A percentile compares a stretch with the other conserved stretches of the same genome.
These are phyloP conservation scores for Phocoena phocoena DNA, from an alignment of 2,113 vertebrate species.

Conservation along the genomic window DNA sequence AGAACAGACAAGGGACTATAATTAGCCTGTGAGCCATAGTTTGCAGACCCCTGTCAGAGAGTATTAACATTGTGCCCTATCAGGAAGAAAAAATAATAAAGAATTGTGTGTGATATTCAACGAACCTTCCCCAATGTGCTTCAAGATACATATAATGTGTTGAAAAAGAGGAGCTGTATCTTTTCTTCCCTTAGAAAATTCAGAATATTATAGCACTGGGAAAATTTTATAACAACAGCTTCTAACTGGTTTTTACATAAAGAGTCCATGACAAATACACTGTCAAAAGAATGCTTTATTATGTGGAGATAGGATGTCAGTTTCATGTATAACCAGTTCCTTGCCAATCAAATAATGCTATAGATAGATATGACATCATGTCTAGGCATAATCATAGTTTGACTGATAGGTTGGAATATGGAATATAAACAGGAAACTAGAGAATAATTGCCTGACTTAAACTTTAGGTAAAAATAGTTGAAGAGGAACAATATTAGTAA, in stretches of 20 bases:
- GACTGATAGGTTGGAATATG: conserved; percentile 28
- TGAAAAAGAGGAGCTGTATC: not conserved
- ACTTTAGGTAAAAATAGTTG: conserved; percentile 27
- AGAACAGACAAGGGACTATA: not conserved
- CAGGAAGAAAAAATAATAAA: not conserved
- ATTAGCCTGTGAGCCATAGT: not conserved
- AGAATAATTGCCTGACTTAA: conserved; percentile 46
- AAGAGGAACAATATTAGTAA: conserved; percentile 4
- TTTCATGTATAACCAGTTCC: conserved; percentile 7
- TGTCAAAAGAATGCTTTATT: conserved; percentile 41
- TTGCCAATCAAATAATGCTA: conserved; percentile 44
- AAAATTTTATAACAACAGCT: not conserved
- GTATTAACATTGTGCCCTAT: not conserved
- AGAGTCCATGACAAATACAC: conserved; percentile 29
- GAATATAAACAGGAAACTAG: conserved; percentile 29
- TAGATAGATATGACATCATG: conserved; percentile 23
- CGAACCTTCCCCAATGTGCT: not conserved
- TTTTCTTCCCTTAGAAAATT: conserved; percentile 10
- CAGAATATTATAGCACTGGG: not conserved
- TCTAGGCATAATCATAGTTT: conserved; percentile 21
- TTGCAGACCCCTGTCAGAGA: not conserved
- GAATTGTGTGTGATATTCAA: not conserved
- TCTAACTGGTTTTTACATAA: conserved; percentile 15
- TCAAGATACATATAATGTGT: not conserved
- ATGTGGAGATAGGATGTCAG: conserved; percentile 1